Evolutionary conservation across 1,140 invertebrate genomes (phyloP).

Genomic region (Mamestra configurata): DNA sequence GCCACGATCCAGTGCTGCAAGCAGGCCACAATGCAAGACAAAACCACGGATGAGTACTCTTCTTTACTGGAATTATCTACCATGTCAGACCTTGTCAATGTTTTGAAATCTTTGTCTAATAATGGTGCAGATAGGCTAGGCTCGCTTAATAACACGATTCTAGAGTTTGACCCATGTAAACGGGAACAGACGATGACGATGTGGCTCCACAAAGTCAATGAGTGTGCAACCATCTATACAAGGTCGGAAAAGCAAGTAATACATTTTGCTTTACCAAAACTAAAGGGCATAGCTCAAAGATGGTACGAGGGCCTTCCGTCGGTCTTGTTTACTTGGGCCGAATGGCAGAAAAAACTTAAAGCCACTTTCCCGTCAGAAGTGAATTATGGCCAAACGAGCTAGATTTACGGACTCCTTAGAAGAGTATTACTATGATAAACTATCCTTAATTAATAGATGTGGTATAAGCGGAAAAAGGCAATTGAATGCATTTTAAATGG

Average conservation of each 20-base stretch:
- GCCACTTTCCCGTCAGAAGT: neutral
- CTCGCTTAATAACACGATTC: too few relatives aligned
- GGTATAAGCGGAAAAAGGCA: neutral
- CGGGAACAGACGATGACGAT: neutral
- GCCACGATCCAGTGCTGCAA: neutral
- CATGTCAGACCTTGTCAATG: neutral
- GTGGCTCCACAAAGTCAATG: slow-evolving; percentile 4
- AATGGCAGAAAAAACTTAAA: neutral
- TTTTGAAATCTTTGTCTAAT: neutral
- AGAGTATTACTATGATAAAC: neutral
- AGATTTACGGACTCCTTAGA: neutral
- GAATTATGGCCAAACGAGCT: neutral
- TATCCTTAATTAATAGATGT: neutral
- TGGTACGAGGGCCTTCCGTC: neutral
- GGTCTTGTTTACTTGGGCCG: neutral
- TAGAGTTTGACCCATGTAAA: neutral
- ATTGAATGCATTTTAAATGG: neutral
- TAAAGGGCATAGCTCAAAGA: neutral
- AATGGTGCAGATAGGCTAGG: neutral
- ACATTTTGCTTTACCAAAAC: slow-evolving; percentile 6
- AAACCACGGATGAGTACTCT: neutral
- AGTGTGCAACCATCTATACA: neutral
- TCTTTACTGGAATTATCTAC: neutral
- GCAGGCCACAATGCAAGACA: neutral
- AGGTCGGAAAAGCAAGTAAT: neutral